Base-by-base conservation (phyloP, 1,140 invertebrate genomes). In the Pseudomyrmex flavicornis region DNA sequence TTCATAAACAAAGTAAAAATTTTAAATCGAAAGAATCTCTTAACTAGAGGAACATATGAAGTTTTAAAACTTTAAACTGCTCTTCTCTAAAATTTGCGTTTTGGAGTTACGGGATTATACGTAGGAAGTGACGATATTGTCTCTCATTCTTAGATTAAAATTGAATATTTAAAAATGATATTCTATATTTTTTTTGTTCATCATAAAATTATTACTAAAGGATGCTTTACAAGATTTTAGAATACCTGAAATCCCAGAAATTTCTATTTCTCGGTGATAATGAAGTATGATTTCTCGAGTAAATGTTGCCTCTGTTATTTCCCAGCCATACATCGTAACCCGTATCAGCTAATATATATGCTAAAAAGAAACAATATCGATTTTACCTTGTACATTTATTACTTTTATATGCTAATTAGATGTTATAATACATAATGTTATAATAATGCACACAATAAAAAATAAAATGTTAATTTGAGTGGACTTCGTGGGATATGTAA, bases 291-390 rank as follows among this genome's bases (percentile, higher is more conserved):
- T 76, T 91, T 22, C 73, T 88, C 0, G 96, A 96, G 86, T 97
- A 97, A 15, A 94, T 94, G 89, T 96, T 97, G 15, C 97, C 96
- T 44, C 97, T 93, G n/a, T 95, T 95, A 91, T 97, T 97, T 62
- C 96, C 96, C 86, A 97, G 93, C 96, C 96, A 97, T 5, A 97
- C 96, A 69, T 97, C 97, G 84, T 95, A 97, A 22, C 96, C 96
- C 44, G 92, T 91, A 88, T 97, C 95, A 0, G 95, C 95, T 3
- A 96, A 89, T 46, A 94, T 83, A 79, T 93, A 95, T 1, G 90
- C 95, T 95, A 48, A 65, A 91, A 26, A 7, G 0, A 35, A 35
- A 35, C 4, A 35, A 35, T 35, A 35, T 35, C 35, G 0, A 35
- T 35, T 35, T 35, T 46, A 26, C 94, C 2, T 92, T 93, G 0